Conservation (phyloP, 2,797 vertebrate genomes). For the Spea hammondii region DNA sequence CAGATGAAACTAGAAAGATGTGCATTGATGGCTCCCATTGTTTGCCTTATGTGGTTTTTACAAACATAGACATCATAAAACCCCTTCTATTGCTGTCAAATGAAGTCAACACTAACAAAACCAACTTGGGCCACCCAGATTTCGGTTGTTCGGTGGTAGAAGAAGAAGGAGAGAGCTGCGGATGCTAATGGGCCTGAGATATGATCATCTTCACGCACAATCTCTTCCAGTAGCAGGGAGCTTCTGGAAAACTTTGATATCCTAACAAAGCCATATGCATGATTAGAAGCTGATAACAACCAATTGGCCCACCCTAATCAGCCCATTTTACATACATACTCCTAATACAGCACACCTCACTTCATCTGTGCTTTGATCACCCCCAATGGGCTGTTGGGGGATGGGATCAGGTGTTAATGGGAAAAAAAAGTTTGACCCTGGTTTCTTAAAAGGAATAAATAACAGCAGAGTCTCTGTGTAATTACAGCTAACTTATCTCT, state of each 20-base stretch:
- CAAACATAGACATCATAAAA: too few relatives aligned
- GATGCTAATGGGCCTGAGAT: too few relatives aligned
- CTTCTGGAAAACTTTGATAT: conserved; percentile 27
- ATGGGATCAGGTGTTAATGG: conserved; percentile 5
- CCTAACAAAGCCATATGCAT: conserved; percentile 7
- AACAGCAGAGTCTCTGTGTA: conserved; percentile 1
- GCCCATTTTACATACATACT: conserved; percentile 34
- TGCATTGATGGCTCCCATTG: too few relatives aligned
- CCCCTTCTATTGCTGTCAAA: too few relatives aligned
- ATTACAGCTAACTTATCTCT: conserved; percentile 42
- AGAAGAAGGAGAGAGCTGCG: too few relatives aligned
- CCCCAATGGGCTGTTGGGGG: background rate
- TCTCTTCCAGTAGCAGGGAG: conserved; percentile 29
- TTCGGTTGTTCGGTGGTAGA: too few relatives aligned
- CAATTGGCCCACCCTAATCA: conserved; percentile 36
- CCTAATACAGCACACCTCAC: conserved; percentile 13
- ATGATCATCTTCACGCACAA: background rate
- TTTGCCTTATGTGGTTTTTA: too few relatives aligned
- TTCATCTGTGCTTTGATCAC: conserved; percentile 33
- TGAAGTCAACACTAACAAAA: too few relatives aligned
- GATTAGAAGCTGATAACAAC: conserved; percentile 32
- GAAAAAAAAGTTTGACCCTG: conserved; percentile 22
- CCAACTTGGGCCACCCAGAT: too few relatives aligned
- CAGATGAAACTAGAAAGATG: too few relatives aligned
- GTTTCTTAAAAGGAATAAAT: background rate